These are phyloP conservation scores for Anguilla megastoma DNA, from an alignment of 2,797 vertebrate genomes.

Conservation along the genomic window DNA sequence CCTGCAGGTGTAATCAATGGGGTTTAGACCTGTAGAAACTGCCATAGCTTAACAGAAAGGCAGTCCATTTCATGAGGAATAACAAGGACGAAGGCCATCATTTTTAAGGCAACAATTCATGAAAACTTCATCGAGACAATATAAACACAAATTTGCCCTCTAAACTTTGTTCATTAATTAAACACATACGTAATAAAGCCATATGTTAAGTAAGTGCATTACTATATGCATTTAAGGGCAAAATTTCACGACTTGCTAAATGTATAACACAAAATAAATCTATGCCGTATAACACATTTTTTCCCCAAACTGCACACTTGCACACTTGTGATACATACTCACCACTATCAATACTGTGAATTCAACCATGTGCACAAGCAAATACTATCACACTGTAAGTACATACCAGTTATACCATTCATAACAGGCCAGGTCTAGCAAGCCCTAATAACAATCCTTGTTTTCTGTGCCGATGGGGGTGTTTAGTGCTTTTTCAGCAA, in stretches of 20 bases:
- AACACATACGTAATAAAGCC: background rate
- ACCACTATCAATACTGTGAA: background rate
- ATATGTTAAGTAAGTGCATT: background rate
- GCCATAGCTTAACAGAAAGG: background rate
- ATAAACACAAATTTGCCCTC: background rate
- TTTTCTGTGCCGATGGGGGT: background rate
- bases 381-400: background rate
- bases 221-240: background rate
- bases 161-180: background rate
- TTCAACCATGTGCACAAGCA: background rate
- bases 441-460: background rate
- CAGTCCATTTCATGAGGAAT: background rate
- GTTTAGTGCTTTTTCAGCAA: background rate
- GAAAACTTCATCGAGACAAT: background rate
- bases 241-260: background rate
- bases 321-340: background rate
- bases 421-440: background rate
- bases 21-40: background rate
- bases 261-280: background rate
- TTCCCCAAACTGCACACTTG: background rate
- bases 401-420: background rate
- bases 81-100: background rate
- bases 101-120: background rate
- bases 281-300: background rate
- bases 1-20: background rate